Evolutionary conservation across 2,888 invertebrate species (phyloP), one percentile per base, ranked within the genome.

Genomic region (Crematogaster levior): DNA sequence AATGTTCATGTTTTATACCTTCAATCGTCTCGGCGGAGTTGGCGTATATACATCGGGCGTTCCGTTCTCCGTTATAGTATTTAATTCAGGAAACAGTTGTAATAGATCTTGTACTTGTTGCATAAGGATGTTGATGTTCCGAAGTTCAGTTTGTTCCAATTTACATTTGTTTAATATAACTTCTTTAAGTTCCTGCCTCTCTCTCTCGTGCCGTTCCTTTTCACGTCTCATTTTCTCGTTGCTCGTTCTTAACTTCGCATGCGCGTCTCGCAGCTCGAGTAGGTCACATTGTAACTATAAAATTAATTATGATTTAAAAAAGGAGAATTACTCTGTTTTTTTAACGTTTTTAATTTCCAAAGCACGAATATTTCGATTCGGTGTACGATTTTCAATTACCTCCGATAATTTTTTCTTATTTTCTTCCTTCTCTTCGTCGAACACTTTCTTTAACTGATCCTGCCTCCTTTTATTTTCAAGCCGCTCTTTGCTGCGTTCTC

Each of bases 221-320:
- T 98, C 98, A 51, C 98, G 96, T 70, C 98, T 96, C 86, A 98
- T 95, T 92, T 98, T 98, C 92, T 98, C 98, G 93, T 98, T 98
- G 40, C 98, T 98, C 5, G 98, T 98, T 81, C 98, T 95, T 86
- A 98, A 94, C 94, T 98, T 98, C 2, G 98, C 98, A 94, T 98
- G 98, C 27, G 98, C 98, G 94, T 98, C 98, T 37, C 98, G 96
- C 73, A 98, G 94, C 94, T 98, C 98, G 74, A 98, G 94, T 63
- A 98, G 95, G 95, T 98, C 98, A 92, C 97, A 98, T 94, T 98
- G 98, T 65, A 98, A 93, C 95, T 98, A n/a, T n/a, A 53, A 61
- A 85, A 53, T 79, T 9, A n/a, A 70, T 70, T 24, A 40, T 53
- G n/a, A 65, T 65, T 51, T 37, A 51, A 24, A 37, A 30, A 46